Conservation (phyloP, 1,140 invertebrate species). For the Drosophila subpulchrella region DNA sequence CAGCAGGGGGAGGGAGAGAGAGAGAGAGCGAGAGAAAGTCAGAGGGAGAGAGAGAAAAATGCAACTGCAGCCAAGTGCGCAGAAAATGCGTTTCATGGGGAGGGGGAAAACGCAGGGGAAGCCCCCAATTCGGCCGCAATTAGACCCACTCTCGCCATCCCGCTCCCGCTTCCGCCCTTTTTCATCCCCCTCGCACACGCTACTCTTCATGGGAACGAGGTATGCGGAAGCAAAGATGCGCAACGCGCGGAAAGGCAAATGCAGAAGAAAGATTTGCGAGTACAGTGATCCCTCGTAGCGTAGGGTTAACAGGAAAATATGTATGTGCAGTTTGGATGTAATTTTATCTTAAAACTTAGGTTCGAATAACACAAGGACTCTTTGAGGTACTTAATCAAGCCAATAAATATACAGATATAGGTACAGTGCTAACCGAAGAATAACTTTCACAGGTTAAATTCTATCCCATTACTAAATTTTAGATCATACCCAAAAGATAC, state of each 20-base stretch:
- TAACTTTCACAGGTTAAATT: too few relatives aligned
- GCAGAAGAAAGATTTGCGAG: conserved; percentile 3
- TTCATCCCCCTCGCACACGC: conserved; percentile 2
- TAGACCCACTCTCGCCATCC: conserved; percentile 25
- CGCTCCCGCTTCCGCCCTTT: not conserved
- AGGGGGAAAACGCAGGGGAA: not conserved
- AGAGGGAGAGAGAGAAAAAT: conserved; percentile 11
- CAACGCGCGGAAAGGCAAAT: conserved; percentile 2
- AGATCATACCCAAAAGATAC: too few relatives aligned
- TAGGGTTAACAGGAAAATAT: not conserved
- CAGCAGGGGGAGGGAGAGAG: not conserved
- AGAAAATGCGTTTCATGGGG: conserved; percentile 66
- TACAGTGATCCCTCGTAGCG: not conserved
- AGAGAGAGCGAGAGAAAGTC: not conserved
- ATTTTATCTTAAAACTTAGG: too few relatives aligned
- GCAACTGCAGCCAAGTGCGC: conserved; percentile 69
- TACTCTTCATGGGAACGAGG: conserved; percentile 12
- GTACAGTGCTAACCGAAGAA: too few relatives aligned
- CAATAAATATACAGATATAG: too few relatives aligned
- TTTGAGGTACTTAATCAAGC: too few relatives aligned
- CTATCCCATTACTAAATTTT: too few relatives aligned
- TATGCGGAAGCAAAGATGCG: conserved; percentile 37
- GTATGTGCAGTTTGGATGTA: too few relatives aligned
- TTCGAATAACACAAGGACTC: too few relatives aligned
- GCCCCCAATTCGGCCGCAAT: conserved; percentile 28